Conservation (phyloP, 1,140 invertebrate genomes). For the Argopecten irradians region DNA sequence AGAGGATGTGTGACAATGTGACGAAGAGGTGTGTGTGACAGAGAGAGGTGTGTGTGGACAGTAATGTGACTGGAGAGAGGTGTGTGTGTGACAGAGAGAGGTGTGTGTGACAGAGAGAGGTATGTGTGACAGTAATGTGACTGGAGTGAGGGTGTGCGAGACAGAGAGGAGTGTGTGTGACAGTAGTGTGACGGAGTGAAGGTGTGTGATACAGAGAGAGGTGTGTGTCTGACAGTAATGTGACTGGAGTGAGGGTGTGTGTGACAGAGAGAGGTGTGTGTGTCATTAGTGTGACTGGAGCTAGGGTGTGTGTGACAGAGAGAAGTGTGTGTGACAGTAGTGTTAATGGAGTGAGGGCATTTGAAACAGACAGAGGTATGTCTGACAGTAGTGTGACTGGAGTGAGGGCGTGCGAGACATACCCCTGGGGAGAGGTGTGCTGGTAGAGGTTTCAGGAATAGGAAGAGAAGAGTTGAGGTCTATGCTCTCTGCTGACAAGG, state of each 20-base stretch:
- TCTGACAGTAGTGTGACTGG: not conserved
- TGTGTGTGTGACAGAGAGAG: not conserved
- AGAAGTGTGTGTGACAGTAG: not conserved
- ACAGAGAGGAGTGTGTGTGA: not conserved
- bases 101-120: not conserved
- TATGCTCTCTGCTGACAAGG: conserved; percentile 5
- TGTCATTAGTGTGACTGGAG: not conserved
- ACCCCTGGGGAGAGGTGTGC: not conserved
- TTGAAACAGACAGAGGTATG: not conserved
- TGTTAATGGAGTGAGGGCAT: not conserved
- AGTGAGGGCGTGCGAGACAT: not conserved
- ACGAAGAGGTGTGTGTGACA: not conserved
- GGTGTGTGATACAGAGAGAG: not conserved
- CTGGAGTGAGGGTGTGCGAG: not conserved
- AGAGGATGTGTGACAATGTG: not conserved
- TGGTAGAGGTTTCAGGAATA: not conserved
- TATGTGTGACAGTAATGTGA: not conserved
- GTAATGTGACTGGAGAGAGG: not conserved
- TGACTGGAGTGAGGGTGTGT: not conserved
- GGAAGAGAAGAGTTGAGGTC: conserved; percentile 6
- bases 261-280: not conserved
- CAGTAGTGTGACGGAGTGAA: not conserved
- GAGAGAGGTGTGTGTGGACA: not conserved
- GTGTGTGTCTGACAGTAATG: not conserved
- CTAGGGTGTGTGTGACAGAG: not conserved